Evolutionary conservation across 2,888 invertebrate species (phyloP).

Genomic region (Apantesis nais): DNA sequence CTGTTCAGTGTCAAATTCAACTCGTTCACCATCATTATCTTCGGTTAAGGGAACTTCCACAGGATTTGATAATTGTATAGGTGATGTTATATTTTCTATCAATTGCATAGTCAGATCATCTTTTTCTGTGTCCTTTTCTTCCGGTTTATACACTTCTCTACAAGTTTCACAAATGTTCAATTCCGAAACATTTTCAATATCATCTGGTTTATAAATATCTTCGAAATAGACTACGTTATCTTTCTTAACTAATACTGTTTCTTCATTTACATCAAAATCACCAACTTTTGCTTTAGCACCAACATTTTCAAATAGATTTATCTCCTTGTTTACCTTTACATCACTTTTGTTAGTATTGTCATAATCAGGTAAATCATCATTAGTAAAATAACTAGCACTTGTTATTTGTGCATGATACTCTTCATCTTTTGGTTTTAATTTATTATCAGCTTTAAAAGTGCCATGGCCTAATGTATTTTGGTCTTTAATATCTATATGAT

Average conservation of each 20-base stretch:
- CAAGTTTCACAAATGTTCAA: constrained; percentile 75
- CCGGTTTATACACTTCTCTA: constrained; percentile 67
- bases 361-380: neutral
- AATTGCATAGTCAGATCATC: constrained; percentile 72
- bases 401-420: constrained; percentile 5
- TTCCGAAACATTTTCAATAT: constrained; percentile 51
- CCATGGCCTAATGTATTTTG: constrained; percentile 25
- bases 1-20: constrained; percentile 53
- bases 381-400: constrained; percentile 7
- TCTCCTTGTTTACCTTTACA: constrained; percentile 5
- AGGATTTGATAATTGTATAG: constrained; percentile 73
- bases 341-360: neutral
- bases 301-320: constrained; percentile 19
- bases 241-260: constrained; percentile 14
- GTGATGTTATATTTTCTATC: constrained; percentile 77
- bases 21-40: constrained; percentile 29
- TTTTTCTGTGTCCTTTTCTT: constrained; percentile 54
- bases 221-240: constrained; percentile 6
- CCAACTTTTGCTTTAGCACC: constrained; percentile 6
- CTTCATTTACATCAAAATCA: constrained; percentile 16
- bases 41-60: constrained; percentile 67
- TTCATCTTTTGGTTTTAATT: neutral
- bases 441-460: neutral
- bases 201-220: constrained; percentile 15
- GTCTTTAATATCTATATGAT: constrained; percentile 38